A percentile compares a stretch with the other conserved stretches of the same genome.
These are phyloP conservation scores for Telenomus remus DNA, from an alignment of 1,140 invertebrate genomes.

Conservation along the genomic window DNA sequence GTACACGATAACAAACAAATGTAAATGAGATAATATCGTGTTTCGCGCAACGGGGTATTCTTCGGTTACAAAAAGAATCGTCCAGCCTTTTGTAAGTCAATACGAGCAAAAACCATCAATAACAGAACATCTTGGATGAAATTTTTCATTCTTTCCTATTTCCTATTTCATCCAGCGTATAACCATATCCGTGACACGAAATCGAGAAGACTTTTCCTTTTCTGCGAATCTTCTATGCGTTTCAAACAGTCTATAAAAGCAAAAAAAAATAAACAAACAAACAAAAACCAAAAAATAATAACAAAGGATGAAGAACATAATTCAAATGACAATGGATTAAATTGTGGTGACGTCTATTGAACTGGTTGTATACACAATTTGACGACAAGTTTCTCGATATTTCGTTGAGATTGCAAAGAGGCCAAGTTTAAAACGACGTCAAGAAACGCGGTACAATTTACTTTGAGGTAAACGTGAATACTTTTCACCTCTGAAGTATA, in stretches of 20 bases:
- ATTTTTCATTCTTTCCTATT: constrained; percentile 3
- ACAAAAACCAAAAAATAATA: not conserved
- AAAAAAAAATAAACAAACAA: constrained; percentile 3
- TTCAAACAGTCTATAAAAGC: too few species aligned
- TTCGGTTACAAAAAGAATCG: not conserved
- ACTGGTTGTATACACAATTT: too few species aligned
- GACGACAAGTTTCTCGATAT: not conserved
- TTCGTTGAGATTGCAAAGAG: not conserved
- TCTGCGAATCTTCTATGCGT: too few species aligned
- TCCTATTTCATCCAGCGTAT: not conserved
- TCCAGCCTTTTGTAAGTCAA: constrained; percentile 13
- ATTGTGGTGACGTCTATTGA: too few species aligned
- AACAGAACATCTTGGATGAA: constrained; percentile 12
- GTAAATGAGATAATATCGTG: constrained; percentile 5
- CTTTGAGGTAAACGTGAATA: constrained; percentile 19
- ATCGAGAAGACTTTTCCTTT: constrained; percentile 3
- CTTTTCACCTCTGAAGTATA: constrained; percentile 13
- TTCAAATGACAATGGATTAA: not conserved
- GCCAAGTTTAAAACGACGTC: not conserved
- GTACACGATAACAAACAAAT: not conserved
- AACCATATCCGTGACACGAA: constrained; percentile 15
- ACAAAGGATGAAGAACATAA: not conserved
- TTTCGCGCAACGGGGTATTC: constrained; percentile 11
- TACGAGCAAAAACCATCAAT: constrained; percentile 17
- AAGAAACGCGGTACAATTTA: constrained; percentile 1